Conservation (phyloP, 2,113 vertebrate genomes). For the Trematocara macrostoma region DNA sequence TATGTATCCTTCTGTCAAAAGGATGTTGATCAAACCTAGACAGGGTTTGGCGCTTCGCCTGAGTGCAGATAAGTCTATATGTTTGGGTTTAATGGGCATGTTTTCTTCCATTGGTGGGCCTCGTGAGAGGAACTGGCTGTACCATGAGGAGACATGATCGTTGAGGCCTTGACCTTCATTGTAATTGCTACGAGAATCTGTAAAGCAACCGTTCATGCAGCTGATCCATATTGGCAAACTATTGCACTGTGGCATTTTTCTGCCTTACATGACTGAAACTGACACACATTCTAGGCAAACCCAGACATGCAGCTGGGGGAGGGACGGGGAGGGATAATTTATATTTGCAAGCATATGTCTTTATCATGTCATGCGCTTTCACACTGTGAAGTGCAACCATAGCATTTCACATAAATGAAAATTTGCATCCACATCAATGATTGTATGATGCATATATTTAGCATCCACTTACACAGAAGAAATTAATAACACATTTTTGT, state of each 20-base stretch:
- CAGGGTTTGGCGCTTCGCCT: neutral
- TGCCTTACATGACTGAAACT: conserved; percentile 42
- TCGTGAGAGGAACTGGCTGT: neutral
- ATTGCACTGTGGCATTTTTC: conserved; percentile 28
- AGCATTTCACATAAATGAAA: neutral
- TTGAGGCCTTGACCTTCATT: conserved; percentile 8
- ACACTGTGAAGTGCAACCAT: neutral
- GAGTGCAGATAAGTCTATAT: neutral
- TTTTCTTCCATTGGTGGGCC: neutral
- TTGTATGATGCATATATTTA: neutral
- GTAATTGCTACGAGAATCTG: conserved; percentile 28
- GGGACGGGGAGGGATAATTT: neutral
- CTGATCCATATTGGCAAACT: conserved; percentile 51
- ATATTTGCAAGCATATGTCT: neutral
- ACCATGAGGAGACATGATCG: neutral
- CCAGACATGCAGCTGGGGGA: neutral
- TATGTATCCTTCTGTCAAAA: neutral
- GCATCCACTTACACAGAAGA: neutral
- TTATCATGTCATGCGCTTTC: neutral
- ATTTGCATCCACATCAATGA: neutral
- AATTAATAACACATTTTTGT: neutral
- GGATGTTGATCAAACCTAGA: neutral
- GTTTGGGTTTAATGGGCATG: neutral
- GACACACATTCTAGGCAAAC: conserved; percentile 1
- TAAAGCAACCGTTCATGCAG: conserved; percentile 49